Percentiles rank a stretch among this genome's conserved stretches.
phyloP scores from a whole-genome alignment of 2,113 vertebrate genomes.

The Merops nubicus region DNA sequence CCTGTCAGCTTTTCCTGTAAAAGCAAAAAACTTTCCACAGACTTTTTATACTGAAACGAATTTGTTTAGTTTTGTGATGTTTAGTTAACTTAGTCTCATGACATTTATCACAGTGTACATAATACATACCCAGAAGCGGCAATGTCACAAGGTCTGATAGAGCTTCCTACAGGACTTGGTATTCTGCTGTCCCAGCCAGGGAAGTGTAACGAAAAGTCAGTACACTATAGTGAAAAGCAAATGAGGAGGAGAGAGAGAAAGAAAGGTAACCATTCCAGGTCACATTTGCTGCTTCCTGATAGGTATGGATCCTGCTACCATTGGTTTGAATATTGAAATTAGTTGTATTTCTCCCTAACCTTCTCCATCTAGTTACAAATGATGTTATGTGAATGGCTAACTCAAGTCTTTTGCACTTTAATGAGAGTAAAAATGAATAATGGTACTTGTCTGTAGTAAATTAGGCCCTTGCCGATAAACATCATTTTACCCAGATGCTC shows the following conservation, averaged over 20 bases:
- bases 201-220: background rate
- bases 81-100: background rate
- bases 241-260: background rate
- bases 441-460: constrained; percentile 71
- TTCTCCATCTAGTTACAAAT: constrained; percentile 62
- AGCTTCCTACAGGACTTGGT: background rate
- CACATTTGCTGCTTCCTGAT: background rate
- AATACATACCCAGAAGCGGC: background rate
- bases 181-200: background rate
- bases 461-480: constrained; percentile 64
- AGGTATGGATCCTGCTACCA: constrained; percentile 39
- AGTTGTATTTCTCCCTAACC: constrained; percentile 65
- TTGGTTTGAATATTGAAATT: constrained; percentile 68
- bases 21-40: background rate
- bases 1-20: background rate
- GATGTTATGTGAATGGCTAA: constrained; percentile 75
- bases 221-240: background rate
- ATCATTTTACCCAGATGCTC: constrained; percentile 64
- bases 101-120: background rate
- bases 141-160: background rate
- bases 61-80: background rate
- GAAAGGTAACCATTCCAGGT: background rate
- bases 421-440: constrained; percentile 77
- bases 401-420: constrained; percentile 72
- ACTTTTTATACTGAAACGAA: background rate